A percentile compares a stretch with the other conserved stretches of the same genome.
Conservation (phyloP, 2,888 invertebrate species). For the Amphipoea lucens region DNA sequence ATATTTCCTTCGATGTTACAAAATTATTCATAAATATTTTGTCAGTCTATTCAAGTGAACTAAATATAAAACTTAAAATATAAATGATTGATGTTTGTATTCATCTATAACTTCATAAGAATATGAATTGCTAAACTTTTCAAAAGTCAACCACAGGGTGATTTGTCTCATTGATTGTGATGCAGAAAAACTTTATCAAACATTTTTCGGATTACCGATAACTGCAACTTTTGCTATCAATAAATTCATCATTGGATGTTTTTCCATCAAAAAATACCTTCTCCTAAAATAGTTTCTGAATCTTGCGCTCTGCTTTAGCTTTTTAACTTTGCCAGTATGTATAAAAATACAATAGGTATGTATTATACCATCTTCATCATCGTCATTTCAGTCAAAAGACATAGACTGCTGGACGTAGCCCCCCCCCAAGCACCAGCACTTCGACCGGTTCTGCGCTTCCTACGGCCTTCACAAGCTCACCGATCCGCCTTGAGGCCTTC, state of each 20-base stretch:
- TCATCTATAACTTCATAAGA: background rate
- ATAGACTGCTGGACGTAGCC: background rate
- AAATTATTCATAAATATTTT: background rate
- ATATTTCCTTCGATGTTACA: background rate
- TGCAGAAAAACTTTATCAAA: background rate
- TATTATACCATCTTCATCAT: background rate
- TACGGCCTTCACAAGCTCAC: background rate
- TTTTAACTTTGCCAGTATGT: background rate
- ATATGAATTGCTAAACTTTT: slow-evolving; percentile 23
- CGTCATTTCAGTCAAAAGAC: background rate
- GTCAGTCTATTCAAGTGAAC: background rate
- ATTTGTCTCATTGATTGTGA: slow-evolving; percentile 12
- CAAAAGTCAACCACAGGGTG: slow-evolving; percentile 14
- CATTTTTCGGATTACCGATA: background rate
- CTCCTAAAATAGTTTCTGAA: background rate
- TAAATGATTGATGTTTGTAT: background rate
- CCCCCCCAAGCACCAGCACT: background rate
- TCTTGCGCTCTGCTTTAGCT: too few relatives aligned
- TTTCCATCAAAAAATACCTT: background rate
- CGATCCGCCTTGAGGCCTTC: background rate
- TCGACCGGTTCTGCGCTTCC: background rate
- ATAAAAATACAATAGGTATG: background rate
- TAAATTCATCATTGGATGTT: background rate
- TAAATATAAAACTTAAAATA: background rate
- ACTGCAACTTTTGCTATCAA: slow-evolving; percentile 18